Percentiles rank a stretch among this genome's conserved stretches.
Evolutionary conservation across 2,888 invertebrate genomes (phyloP).

Genomic region (Polietes domitor): DNA sequence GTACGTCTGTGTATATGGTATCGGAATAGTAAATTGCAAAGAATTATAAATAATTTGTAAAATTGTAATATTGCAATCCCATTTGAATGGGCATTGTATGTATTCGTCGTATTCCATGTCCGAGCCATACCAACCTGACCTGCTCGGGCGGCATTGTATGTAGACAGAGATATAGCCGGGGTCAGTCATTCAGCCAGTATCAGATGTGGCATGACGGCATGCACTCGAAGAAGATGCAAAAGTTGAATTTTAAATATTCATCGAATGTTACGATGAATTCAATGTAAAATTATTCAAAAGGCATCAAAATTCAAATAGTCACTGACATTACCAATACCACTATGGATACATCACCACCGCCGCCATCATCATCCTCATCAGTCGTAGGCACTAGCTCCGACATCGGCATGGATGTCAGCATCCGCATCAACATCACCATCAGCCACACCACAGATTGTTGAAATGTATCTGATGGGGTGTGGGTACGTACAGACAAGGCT

Average conservation of each 20-base stretch:
- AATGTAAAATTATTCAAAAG: slow-evolving; percentile 37
- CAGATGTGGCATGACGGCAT: neutral
- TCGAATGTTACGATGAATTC: slow-evolving; percentile 17
- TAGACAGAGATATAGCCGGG: neutral
- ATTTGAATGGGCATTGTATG: neutral
- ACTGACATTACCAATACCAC: slow-evolving; percentile 12
- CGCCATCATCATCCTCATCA: neutral
- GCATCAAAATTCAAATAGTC: slow-evolving; percentile 38
- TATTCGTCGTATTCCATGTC: neutral
- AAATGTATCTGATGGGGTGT: neutral
- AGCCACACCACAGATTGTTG: slow-evolving; percentile 12
- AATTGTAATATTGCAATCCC: neutral
- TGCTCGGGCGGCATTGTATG: neutral
- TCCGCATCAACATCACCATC: slow-evolving; percentile 9
- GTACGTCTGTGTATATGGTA: neutral
- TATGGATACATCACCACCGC: neutral
- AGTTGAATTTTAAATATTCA: slow-evolving; percentile 24
- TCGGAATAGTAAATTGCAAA: neutral
- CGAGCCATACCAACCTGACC: neutral
- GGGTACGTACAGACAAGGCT: slow-evolving; percentile 21
- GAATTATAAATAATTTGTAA: slow-evolving; percentile 35
- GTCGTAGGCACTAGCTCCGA: neutral
- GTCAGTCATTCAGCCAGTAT: neutral
- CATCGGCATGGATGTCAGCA: neutral
- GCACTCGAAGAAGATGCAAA: slow-evolving; percentile 10